A percentile compares a stretch with the other conserved stretches of the same genome.
These are phyloP conservation scores for Trichopria drosophilae DNA, from an alignment of 2,888 invertebrate genomes.

Conservation along the genomic window DNA sequence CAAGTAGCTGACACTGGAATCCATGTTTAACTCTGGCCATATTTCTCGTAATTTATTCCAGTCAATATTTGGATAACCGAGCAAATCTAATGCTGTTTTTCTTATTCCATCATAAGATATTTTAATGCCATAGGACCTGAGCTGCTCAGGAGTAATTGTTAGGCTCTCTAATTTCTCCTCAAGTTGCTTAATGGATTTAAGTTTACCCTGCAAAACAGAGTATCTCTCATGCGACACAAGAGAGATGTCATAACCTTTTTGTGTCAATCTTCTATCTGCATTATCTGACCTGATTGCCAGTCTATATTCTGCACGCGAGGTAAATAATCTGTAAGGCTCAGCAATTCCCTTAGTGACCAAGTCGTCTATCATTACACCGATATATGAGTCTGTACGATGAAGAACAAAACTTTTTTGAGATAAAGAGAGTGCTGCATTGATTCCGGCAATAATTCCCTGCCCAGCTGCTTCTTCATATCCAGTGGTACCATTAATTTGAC, in stretches of 20 bases:
- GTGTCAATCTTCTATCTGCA: constrained; percentile 23
- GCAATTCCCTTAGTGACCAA: constrained; percentile 15
- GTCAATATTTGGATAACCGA: constrained; percentile 14
- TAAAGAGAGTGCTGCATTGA: constrained; percentile 20
- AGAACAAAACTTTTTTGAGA: constrained; percentile 18
- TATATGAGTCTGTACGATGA: constrained; percentile 15
- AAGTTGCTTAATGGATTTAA: constrained; percentile 20
- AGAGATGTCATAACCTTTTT: constrained; percentile 19
- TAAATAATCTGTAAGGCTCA: constrained; percentile 25
- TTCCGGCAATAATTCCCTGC: constrained; percentile 24
- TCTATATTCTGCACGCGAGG: constrained; percentile 24
- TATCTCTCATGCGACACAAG: constrained; percentile 20
- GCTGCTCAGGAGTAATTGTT: constrained; percentile 19
- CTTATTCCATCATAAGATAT: constrained; percentile 20
- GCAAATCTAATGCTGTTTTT: constrained; percentile 17
- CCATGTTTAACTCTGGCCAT: constrained; percentile 15
- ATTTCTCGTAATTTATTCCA: constrained; percentile 21
- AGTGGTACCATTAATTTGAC: constrained; percentile 27
- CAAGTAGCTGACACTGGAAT: constrained; percentile 16
- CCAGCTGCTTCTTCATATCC: constrained; percentile 28
- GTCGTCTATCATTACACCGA: constrained; percentile 24
- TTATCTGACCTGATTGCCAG: constrained; percentile 21
- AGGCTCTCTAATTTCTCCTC: constrained; percentile 17
- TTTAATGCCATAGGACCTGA: constrained; percentile 16
- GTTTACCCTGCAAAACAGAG: constrained; percentile 16